These are phyloP conservation scores for Boloria selene DNA, from an alignment of 2,888 invertebrate genomes.

Conservation along the genomic window DNA sequence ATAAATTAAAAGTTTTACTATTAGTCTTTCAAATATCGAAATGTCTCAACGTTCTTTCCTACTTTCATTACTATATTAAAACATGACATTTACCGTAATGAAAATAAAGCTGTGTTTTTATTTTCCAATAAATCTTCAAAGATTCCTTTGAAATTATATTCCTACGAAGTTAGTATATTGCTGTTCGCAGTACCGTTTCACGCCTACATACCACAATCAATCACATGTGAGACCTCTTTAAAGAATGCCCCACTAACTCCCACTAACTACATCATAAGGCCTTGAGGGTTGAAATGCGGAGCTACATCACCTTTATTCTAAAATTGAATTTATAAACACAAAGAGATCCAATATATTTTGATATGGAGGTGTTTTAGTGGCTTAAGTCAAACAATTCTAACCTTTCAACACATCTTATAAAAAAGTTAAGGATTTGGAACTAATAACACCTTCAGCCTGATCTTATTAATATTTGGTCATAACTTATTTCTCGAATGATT, in stretches of 20 bases:
- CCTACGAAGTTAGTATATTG: slow-evolving; percentile 16
- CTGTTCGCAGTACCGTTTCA: slow-evolving; percentile 36
- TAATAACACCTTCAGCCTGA: neutral
- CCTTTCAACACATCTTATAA: no score
- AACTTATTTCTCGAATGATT: slow-evolving; percentile 19
- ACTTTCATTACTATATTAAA: no score
- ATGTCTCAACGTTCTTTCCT: no score
- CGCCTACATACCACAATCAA: slow-evolving; percentile 42
- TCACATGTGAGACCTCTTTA: slow-evolving; percentile 38
- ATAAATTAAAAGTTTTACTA: no score
- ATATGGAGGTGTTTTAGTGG: slow-evolving; percentile 12
- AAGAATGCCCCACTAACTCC: slow-evolving; percentile 31
- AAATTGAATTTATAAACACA: slow-evolving; percentile 22
- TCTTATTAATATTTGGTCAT: neutral
- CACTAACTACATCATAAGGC: slow-evolving; percentile 23
- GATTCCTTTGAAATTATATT: neutral
- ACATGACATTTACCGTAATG: no score
- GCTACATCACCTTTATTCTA: slow-evolving; percentile 17
- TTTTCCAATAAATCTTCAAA: no score
- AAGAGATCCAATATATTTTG: neutral
- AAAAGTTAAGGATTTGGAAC: neutral
- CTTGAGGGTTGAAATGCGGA: slow-evolving; percentile 28
- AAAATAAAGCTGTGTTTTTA: no score
- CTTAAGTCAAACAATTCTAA: no score
- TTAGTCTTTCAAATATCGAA: no score